phyloP scores from a whole-genome alignment of 1,140 invertebrate species.

The Nixonia krombeini region DNA sequence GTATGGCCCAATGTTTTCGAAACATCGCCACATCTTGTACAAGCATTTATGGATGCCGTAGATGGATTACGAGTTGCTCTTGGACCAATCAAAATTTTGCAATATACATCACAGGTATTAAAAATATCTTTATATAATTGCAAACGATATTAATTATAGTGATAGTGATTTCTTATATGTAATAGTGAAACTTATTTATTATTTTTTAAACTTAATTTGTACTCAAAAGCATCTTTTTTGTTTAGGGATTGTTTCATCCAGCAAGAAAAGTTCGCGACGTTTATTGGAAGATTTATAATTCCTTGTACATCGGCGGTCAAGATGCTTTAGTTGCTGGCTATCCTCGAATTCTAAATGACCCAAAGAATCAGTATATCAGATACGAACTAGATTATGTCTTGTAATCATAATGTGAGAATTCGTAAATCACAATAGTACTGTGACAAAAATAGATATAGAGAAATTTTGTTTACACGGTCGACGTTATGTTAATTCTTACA shows the following conservation, averaged over 20 bases:
- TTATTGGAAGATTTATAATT: constrained; percentile 99
- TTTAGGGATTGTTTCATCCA: constrained; percentile 96
- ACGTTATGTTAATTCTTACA: too few species aligned
- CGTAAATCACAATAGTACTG: too few species aligned
- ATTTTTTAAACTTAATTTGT: too few species aligned
- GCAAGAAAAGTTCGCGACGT: constrained; percentile 99
- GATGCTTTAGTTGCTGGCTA: constrained; percentile 98
- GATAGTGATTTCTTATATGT: too few species aligned
- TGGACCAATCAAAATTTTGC: constrained; percentile 96
- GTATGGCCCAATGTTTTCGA: constrained; percentile 99
- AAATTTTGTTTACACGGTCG: too few species aligned
- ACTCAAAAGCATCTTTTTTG: constrained; percentile 22
- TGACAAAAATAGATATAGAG: too few species aligned
- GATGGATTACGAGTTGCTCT: constrained; percentile 97
- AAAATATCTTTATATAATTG: constrained; percentile 12
- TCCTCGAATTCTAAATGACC: constrained; percentile 94
- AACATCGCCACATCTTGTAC: constrained; percentile 98
- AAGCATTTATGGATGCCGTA: constrained; percentile 99
- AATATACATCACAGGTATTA: constrained; percentile 91
- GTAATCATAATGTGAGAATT: constrained; percentile 70
- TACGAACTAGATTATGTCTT: constrained; percentile 98
- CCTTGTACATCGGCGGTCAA: constrained; percentile 98
- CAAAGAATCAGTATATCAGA: constrained; percentile 94
- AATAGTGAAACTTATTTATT: too few species aligned
- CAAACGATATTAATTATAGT: too few species aligned